Conservation (phyloP, 2,888 invertebrate species). For the Gandaritis pyraliata region DNA sequence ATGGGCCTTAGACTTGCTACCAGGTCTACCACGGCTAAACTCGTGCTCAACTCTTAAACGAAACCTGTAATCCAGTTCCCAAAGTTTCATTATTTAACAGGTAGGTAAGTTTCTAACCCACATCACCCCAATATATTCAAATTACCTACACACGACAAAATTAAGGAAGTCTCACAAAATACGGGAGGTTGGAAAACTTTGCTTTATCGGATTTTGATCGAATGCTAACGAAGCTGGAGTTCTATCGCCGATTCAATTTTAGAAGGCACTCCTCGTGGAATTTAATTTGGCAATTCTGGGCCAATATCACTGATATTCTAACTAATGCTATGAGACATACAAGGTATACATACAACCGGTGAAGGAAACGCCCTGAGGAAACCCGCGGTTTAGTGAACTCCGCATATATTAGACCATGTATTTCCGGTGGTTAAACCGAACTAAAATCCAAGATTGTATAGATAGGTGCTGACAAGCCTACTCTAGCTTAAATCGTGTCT, state of each 20-base stretch:
- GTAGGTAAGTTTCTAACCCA: slow-evolving; percentile 10
- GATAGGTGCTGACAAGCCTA: background rate
- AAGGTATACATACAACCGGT: background rate
- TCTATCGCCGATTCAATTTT: slow-evolving; percentile 32
- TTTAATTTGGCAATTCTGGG: slow-evolving; percentile 25
- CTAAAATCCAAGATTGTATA: background rate
- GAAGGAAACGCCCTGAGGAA: background rate
- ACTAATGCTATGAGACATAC: slow-evolving; percentile 12
- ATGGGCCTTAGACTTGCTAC: background rate
- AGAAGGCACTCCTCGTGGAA: slow-evolving; percentile 22
- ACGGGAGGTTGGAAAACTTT: slow-evolving; percentile 21
- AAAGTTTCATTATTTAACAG: slow-evolving; percentile 7
- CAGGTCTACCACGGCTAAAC: background rate
- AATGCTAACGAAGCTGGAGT: slow-evolving; percentile 34
- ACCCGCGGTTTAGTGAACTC: background rate
- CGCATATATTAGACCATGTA: background rate
- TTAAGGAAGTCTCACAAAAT: slow-evolving; percentile 21
- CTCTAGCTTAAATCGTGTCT: too few species aligned
- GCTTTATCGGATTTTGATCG: slow-evolving; percentile 32
- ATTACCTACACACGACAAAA: slow-evolving; percentile 17
- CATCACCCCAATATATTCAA: slow-evolving; percentile 15
- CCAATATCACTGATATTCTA: slow-evolving; percentile 23
- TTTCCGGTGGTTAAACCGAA: background rate
- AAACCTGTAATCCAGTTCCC: background rate
- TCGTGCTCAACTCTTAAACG: background rate